Evolutionary conservation across 2,888 invertebrate species (phyloP), one percentile per base, ranked within the genome.

Genomic region (Eupithecia exiguata): DNA sequence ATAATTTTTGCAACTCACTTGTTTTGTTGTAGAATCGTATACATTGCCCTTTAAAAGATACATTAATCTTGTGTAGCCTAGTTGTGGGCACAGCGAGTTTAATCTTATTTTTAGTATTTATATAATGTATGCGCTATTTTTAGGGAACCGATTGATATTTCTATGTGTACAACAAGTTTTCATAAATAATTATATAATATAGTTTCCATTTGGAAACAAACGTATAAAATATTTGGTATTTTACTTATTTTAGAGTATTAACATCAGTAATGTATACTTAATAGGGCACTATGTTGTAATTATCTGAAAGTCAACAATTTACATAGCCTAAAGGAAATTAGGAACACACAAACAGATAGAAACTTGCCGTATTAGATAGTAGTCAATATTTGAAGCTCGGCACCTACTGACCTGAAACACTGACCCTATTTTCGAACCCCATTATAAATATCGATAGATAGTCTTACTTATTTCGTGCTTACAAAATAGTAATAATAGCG

Each of bases 351-450:
- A 30, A 72, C 63, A 69, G 68, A 69, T 76, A 63, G 69, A 38
- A 75, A 67, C 65, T 69, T 72, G 70, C 63, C 16, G 30, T 74
- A 43, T 71, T 74, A 40, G 68, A 72, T 70, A 43, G n/a, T 62
- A 53, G 69, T 77, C 65, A 71, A 75, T 77, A 75, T 75, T 75
- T 75, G 68, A 49, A 62, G 40, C 21, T 69, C 71, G 73, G 71
- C 77, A 76, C 80, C 79, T 77, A 81, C 75, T 83, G 81, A 82
- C 84, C 83, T 80, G 69, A 81, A 82, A 80, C 70, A 58, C 69
- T 74, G 80, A 74, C 81, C 80, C 75, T 68, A 81, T 84, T 72
- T 58, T 71, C 79, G 78, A 77, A 79, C 73, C 12, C 36, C 21
- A 80, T 74, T 74, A 68, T 71, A 38, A 61, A 77, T 79, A 81